Conservation (phyloP, 2,888 invertebrate genomes). For the Cheilosia scutellata region DNA sequence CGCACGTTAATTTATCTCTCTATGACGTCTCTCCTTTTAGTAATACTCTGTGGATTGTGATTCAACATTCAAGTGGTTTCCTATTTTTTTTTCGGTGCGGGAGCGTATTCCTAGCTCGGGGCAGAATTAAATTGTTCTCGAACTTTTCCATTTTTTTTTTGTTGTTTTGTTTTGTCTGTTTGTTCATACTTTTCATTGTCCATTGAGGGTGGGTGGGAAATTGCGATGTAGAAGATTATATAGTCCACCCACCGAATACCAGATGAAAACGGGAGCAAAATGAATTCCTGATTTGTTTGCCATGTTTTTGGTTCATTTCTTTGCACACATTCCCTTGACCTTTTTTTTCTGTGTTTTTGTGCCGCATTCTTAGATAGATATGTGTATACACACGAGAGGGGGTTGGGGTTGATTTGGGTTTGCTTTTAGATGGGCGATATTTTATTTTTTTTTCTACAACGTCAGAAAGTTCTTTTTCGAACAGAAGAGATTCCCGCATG, state of each 20-base stretch:
- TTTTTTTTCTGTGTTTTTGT: conserved; percentile 14
- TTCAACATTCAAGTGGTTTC: neutral
- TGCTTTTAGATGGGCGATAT: neutral
- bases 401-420: neutral
- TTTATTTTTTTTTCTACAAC: conserved; percentile 11
- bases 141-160: conserved; percentile 3
- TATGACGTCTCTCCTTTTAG: too few species aligned
- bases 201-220: conserved; percentile 5
- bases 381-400: neutral
- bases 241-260: neutral
- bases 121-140: conserved; percentile 17
- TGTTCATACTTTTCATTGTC: conserved; percentile 7
- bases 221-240: conserved; percentile 3
- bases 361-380: neutral
- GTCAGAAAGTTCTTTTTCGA: conserved; percentile 25
- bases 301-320: conserved; percentile 33
- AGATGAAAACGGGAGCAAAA: conserved; percentile 3
- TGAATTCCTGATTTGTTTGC: conserved; percentile 49
- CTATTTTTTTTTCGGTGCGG: neutral
- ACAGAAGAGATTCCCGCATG: neutral
- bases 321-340: conserved; percentile 50
- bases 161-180: neutral
- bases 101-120: neutral
- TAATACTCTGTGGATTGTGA: neutral
- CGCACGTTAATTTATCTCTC: neutral